phyloP scores from a whole-genome alignment of 1,140 invertebrate species.

The Lepidurus packardi region DNA sequence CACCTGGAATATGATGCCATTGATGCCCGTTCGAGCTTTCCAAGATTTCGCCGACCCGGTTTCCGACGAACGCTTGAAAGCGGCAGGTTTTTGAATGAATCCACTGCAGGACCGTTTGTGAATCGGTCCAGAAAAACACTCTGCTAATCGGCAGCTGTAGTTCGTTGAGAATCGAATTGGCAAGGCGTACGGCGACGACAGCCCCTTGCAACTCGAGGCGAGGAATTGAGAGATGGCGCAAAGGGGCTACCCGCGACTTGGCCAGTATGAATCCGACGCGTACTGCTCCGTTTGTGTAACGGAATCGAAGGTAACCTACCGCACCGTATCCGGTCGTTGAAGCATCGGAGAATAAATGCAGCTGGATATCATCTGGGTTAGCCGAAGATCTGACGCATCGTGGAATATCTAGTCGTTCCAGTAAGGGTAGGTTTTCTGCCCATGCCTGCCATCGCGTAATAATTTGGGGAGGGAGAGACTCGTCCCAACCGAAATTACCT shows the following conservation, averaged over 20 bases:
- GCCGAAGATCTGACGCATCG: constrained; percentile 25
- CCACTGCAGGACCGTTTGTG: constrained; percentile 26
- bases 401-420: constrained; percentile 28
- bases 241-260: constrained; percentile 46
- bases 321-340: constrained; percentile 39
- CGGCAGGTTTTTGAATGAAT: no score
- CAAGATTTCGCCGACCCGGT: no score
- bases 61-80: no score
- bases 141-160: not conserved
- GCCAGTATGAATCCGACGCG: constrained; percentile 26
- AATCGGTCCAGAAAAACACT: constrained; percentile 32
- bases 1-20: no score
- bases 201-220: constrained; percentile 33
- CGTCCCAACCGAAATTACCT: constrained; percentile 36
- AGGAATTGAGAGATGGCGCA: constrained; percentile 35
- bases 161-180: not conserved
- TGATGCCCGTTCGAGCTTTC: no score
- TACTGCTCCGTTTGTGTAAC: no score
- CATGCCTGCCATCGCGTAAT: constrained; percentile 35
- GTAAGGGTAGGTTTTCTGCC: not conserved
- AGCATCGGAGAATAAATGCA: constrained; percentile 42
- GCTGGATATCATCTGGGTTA: constrained; percentile 15
- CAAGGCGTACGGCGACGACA: not conserved
- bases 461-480: constrained; percentile 27
- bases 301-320: constrained; percentile 39